Conservation (phyloP, 2,113 vertebrate genomes). For the Orthonyx spaldingii region DNA sequence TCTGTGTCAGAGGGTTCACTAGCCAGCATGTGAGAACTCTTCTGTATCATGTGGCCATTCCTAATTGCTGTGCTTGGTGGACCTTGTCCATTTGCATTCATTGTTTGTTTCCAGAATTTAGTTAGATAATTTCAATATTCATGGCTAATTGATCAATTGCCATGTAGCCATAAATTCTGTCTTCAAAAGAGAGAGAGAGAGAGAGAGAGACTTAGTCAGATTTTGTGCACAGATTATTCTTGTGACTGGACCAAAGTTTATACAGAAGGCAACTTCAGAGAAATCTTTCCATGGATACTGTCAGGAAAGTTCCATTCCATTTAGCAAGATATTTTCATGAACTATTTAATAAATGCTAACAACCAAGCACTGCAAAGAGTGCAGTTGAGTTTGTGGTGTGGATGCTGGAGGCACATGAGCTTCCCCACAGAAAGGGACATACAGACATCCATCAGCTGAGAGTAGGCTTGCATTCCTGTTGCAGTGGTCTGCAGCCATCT, state of each 20-base stretch:
- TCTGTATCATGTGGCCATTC: neutral
- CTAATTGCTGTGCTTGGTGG: neutral
- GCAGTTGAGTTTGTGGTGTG: neutral
- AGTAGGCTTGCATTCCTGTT: neutral
- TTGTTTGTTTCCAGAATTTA: neutral
- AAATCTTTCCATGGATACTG: neutral
- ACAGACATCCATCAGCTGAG: neutral
- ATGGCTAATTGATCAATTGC: neutral
- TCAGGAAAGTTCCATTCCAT: neutral
- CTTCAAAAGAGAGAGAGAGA: neutral
- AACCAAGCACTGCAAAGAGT: neutral
- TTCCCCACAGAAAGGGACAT: neutral
- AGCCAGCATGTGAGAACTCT: neutral
- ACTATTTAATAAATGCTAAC: neutral
- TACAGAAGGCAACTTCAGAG: neutral
- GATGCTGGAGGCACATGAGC: neutral
- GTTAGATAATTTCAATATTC: neutral
- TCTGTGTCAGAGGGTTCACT: neutral
- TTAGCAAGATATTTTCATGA: neutral
- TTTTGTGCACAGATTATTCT: neutral
- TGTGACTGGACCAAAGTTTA: neutral
- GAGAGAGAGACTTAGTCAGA: neutral
- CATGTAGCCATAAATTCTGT: neutral
- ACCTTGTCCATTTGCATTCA: neutral
- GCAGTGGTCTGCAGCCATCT: neutral